Percentiles rank a stretch among this genome's conserved stretches.
These are phyloP conservation scores for Spea multiplicata DNA, from an alignment of 2,113 vertebrate species.

Conservation along the genomic window DNA sequence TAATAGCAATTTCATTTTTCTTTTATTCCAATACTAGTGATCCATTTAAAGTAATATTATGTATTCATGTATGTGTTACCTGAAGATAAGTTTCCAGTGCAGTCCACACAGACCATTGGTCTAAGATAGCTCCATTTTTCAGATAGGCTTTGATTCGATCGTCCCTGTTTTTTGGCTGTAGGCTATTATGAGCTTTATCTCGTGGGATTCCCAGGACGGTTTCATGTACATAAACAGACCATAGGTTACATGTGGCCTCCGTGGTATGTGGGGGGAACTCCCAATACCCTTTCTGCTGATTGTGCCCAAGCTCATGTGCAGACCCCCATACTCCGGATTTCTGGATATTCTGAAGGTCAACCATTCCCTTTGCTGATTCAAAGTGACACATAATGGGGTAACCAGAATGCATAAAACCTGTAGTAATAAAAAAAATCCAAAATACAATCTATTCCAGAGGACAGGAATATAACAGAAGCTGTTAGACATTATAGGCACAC, in stretches of 20 bases:
- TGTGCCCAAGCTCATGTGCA: conserved; percentile 69
- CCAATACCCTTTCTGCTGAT: conserved; percentile 63
- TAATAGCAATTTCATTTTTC: too few relatives aligned
- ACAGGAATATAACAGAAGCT: too few relatives aligned
- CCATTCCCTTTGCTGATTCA: conserved; percentile 58
- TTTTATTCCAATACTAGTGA: too few relatives aligned
- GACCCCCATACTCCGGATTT: conserved; percentile 67
- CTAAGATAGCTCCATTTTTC: conserved; percentile 59
- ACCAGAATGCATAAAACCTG: conserved; percentile 72
- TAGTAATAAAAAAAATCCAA: not conserved
- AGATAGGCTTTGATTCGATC: conserved; percentile 60
- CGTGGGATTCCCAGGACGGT: conserved; percentile 64
- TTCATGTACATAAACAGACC: conserved; percentile 71
- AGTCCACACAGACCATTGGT: conserved; percentile 65
- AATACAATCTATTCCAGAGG: too few relatives aligned
- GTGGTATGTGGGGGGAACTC: conserved; percentile 62
- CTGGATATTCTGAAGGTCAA: conserved; percentile 54
- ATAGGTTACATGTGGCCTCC: conserved; percentile 66
- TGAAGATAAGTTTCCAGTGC: conserved; percentile 73
- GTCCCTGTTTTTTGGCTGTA: conserved; percentile 56
- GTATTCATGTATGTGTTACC: conserved; percentile 51
- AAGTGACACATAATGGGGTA: conserved; percentile 72
- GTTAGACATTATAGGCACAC: too few relatives aligned
- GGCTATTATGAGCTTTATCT: conserved; percentile 54
- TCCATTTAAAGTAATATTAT: too few relatives aligned